Evolutionary conservation across 2,113 vertebrate species (phyloP), one percentile per base, ranked within the genome.

Genomic region (Dromas ardeola): DNA sequence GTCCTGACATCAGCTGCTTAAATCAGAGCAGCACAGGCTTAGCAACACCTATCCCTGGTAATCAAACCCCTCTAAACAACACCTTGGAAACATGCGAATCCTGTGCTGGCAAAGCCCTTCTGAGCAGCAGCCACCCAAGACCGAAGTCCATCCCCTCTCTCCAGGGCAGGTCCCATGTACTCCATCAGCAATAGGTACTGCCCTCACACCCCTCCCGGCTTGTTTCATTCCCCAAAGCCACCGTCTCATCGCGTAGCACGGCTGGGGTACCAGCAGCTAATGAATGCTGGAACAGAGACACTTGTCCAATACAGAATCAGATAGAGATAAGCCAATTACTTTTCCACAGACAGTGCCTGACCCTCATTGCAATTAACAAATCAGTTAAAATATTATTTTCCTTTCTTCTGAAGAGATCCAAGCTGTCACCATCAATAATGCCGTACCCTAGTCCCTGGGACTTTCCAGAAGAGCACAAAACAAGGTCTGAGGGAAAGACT

Each of bases 321-420:
- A 90, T 20, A 23, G 43, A 86, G 36, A n/a, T 47, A 81, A 88
- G 56, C 32, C 59, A 84, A 56, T 78, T 84, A 63, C 36, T 67
- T 73, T 92, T 74, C 59, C 43, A 73, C 16, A 47, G 71, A 49
- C 34, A 43, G 32, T 34, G 47, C 53, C 67, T 47, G 20, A 62
- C 18, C 10, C 34, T 78, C 23, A 88, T 66, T 88, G 40, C 40
- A 92, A 95, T 79, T 88, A 96, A 83, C 32, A 67, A 73, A 86
- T 88, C 85, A 81, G 83, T 83, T 92, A 62, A 90, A 96, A 94
- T 58, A 81, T 47, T 59, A 25, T 81, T 90, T 88, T 74, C 26
- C 8, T 11, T 71, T 83, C 50, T 66, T 58, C 50, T 67, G 67
- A 74, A 32, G 15, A 32, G 4, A 78, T 42, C 10, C 29, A 70